Evolutionary conservation across 2,113 vertebrate genomes (phyloP), one percentile per base, ranked within the genome.

Genomic region (Cyanoliseus patagonus): DNA sequence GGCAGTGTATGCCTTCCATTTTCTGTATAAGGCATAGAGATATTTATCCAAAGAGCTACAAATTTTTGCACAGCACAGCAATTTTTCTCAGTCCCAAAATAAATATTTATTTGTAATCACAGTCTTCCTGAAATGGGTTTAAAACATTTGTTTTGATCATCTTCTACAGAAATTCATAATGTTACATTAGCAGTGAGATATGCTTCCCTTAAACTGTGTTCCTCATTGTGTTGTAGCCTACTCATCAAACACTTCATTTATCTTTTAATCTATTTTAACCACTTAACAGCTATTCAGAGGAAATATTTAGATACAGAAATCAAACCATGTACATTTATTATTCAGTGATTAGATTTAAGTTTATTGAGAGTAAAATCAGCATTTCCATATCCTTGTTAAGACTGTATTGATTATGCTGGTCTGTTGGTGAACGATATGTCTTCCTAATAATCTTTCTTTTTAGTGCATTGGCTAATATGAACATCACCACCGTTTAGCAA

Each of bases 251-350:
- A 8, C 49, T 63, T 89, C 30, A 3, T 47, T 44, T 23, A 4
- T 33, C 85, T 33, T 69, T 33, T 52, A 1, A 39, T 52, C 64
- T 57, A 1, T 17, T 74, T 37, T 10, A 69, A 68, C 59, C 31
- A 4, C 59, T 74, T 69, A 1, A 4, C 55, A 59, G 78, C 17
- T 64, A 9, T 20, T 83, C 74, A 7, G 49, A n/a, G 81, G 5
- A 37, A 42, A 55, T 4, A 3, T 37, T 67, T 4, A 27, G 83
- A 7, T 16, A 1, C 33, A 35, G 64, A 19, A 84, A 44, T 35
- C 64, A 27, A n/a, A 14, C 28, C 0, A 0, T 23, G 28, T 27
- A 4, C 28, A 0, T 3, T 17, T 17, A 4, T 68, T 46, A 11
- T 28, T 25, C 14, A 3, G 1, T 3, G 11, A 10, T 42, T 20